phyloP scores from a whole-genome alignment of 2,113 vertebrate species.

The Lophura nycthemera region DNA sequence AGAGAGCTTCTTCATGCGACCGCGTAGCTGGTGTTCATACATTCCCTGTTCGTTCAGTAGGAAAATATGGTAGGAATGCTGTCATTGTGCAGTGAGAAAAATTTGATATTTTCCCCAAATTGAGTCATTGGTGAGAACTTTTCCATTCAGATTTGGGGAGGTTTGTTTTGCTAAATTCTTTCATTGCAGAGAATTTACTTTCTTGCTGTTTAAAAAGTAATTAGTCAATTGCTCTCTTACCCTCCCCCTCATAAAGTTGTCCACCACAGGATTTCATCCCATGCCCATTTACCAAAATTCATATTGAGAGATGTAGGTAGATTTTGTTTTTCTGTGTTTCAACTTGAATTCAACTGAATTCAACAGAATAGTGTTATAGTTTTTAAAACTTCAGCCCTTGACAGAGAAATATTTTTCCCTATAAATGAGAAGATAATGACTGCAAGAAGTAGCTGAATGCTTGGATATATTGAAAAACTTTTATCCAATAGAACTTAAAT shows the following conservation, averaged over 20 bases:
- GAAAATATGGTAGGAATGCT: conserved; percentile 63
- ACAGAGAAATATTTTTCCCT: not conserved
- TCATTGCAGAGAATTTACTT: not conserved
- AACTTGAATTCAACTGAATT: not conserved
- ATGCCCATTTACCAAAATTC: not conserved
- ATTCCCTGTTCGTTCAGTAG: conserved; percentile 40
- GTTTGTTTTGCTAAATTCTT: not conserved
- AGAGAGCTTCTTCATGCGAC: conserved; percentile 37
- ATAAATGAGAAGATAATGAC: conserved; percentile 1
- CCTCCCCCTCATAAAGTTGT: not conserved
- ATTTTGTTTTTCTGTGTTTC: conserved; percentile 20
- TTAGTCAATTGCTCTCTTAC: not conserved
- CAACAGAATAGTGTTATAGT: not conserved
- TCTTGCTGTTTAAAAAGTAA: conserved; percentile 30
- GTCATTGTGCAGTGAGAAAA: conserved; percentile 29
- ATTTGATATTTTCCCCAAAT: conserved; percentile 34
- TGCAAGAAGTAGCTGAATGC: not conserved
- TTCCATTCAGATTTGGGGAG: not conserved
- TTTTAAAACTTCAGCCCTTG: not conserved
- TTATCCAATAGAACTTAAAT: not conserved
- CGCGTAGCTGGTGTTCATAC: conserved; percentile 37
- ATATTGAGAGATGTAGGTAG: conserved; percentile 6
- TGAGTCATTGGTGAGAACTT: conserved; percentile 22
- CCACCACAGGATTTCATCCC: conserved; percentile 11
- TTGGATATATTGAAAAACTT: not conserved